Conservation (phyloP, 2,888 invertebrate species). For the Drosophila dives region DNA sequence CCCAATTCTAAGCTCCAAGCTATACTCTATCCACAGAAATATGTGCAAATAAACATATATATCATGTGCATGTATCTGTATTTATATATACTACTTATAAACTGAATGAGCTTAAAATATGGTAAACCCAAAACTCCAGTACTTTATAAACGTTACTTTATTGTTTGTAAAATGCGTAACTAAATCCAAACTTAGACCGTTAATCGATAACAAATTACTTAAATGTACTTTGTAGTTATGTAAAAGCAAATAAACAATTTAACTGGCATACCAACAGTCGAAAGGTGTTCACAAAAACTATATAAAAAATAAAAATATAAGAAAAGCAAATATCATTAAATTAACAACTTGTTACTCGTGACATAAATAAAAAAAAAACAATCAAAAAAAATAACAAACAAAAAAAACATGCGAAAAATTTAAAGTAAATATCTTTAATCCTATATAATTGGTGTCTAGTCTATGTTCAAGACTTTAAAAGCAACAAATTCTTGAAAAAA, state of each 20-base stretch:
- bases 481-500: constrained; percentile 67
- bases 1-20: neutral
- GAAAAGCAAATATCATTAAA: constrained; percentile 37
- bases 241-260: constrained; percentile 58
- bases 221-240: constrained; percentile 46
- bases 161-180: constrained; percentile 69
- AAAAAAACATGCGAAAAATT: constrained; percentile 25
- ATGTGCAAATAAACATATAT: constrained; percentile 16
- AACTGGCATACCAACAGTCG: constrained; percentile 78
- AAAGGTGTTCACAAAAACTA: constrained; percentile 68
- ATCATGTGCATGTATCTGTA: constrained; percentile 38
- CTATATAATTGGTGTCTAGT: constrained; percentile 82
- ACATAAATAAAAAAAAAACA: constrained; percentile 28
- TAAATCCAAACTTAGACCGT: constrained; percentile 64
- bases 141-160: constrained; percentile 68
- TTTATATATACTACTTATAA: constrained; percentile 48
- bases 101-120: constrained; percentile 75
- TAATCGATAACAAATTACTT: constrained; percentile 54
- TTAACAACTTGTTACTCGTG: constrained; percentile 46
- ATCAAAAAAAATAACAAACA: constrained; percentile 18
- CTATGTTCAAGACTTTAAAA: constrained; percentile 82
- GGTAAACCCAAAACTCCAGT: constrained; percentile 64
- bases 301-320: constrained; percentile 17
- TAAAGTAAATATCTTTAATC: constrained; percentile 62
- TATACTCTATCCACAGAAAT: constrained; percentile 25